Evolutionary conservation across 2,888 invertebrate genomes (phyloP).

Genomic region (Stenolophus ochropezus): DNA sequence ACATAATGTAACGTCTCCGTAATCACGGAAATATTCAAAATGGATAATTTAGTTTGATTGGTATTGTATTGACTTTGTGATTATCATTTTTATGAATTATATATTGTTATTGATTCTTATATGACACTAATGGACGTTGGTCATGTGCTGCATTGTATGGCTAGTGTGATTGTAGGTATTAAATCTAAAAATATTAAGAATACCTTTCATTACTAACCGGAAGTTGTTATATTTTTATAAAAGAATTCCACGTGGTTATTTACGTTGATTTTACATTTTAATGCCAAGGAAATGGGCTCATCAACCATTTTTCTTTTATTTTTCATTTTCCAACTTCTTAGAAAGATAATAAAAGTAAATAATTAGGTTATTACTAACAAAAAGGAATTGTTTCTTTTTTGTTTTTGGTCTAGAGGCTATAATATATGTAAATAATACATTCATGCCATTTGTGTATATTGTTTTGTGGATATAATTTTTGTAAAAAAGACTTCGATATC

Average conservation of each 20-base stretch:
- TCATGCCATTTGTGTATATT: too few species aligned
- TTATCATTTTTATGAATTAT: slow-evolving; percentile 40
- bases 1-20: slow-evolving; percentile 1
- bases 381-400: too few species aligned
- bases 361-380: too few species aligned
- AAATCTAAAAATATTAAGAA: background rate
- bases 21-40: slow-evolving; percentile 26
- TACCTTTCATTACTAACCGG: background rate
- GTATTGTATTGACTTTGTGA: slow-evolving; percentile 26
- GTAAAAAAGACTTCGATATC: too few species aligned
- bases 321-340: too few species aligned
- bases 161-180: background rate
- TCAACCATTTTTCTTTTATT: too few species aligned
- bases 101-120: slow-evolving; percentile 25
- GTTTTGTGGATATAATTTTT: too few species aligned
- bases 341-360: too few species aligned
- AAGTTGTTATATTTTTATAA: background rate
- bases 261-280: background rate
- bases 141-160: slow-evolving; percentile 17
- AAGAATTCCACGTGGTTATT: background rate
- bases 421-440: too few species aligned
- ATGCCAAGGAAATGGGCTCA: too few species aligned
- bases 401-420: too few species aligned
- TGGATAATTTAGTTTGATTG: slow-evolving; percentile 35
- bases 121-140: slow-evolving; percentile 5